Conservation (phyloP, 64 coral and sea anemone species). For the Montipora sp. region DNA sequence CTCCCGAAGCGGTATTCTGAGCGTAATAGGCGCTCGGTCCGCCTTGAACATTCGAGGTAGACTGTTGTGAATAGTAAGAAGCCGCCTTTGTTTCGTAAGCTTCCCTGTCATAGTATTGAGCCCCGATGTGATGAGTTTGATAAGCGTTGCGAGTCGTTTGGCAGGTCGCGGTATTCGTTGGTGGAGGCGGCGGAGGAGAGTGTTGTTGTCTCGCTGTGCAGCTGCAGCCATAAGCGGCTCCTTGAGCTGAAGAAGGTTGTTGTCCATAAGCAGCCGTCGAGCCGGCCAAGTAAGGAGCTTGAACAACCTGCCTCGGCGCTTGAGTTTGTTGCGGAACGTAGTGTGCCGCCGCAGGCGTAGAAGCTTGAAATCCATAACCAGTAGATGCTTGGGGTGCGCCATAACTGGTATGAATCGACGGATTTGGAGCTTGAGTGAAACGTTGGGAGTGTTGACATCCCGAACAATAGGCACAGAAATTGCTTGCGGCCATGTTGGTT, state of each 20-base stretch:
- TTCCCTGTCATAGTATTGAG: constrained; percentile 85
- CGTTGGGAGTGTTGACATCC: constrained; percentile 95
- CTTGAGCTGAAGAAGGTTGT: constrained; percentile 69
- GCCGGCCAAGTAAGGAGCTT: constrained; percentile 82
- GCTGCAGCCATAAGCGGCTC: constrained; percentile 96
- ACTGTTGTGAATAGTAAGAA: constrained; percentile 87
- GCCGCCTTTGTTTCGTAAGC: constrained; percentile 84
- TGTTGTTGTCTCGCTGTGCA: constrained; percentile 97
- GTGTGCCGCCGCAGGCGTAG: constrained; percentile 78
- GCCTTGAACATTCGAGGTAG: constrained; percentile 80
- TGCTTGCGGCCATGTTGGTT: constrained; percentile 95
- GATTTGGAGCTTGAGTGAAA: constrained; percentile 98
- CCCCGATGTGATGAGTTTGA: constrained; percentile 85
- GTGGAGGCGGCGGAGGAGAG: constrained; percentile 89
- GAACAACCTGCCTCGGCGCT: constrained; percentile 75
- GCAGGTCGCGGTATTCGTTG: constrained; percentile 77
- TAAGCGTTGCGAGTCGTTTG: constrained; percentile 72
- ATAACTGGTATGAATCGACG: constrained; percentile 96
- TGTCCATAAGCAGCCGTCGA: constrained; percentile 67
- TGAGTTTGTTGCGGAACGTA: constrained; percentile 92
- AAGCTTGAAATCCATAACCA: constrained; percentile 91
- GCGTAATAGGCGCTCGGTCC: constrained; percentile 85
- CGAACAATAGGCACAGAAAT: constrained; percentile 94
- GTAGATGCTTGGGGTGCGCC: constrained; percentile 89
- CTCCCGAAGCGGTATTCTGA: constrained; percentile 71